Conservation (phyloP, 2,113 vertebrate species). For the Hemiscyllium ocellatum region DNA sequence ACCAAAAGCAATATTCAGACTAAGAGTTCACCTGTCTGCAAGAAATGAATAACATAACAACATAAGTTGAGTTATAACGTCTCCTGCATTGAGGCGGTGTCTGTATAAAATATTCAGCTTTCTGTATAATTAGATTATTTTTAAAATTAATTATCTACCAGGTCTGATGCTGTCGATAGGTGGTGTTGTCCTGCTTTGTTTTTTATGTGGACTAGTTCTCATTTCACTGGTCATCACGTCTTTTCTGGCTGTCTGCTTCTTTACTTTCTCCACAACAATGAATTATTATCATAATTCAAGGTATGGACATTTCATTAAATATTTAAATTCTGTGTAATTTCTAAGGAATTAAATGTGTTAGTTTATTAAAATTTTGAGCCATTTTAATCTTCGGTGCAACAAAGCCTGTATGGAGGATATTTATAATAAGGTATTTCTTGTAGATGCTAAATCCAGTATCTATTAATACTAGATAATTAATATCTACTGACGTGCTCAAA, state of each 20-base stretch:
- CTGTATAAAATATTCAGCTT: background rate
- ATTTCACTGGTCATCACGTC: slow-evolving; percentile 12
- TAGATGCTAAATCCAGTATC: background rate
- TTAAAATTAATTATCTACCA: background rate
- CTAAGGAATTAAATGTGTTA: background rate
- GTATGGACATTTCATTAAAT: background rate
- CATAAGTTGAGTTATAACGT: background rate
- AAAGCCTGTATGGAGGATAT: background rate
- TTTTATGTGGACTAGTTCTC: slow-evolving; percentile 9
- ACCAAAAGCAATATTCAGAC: background rate
- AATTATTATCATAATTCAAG: slow-evolving; percentile 16
- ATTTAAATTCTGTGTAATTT: slow-evolving; percentile 5
- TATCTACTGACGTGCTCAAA: background rate
- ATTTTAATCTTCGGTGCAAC: background rate
- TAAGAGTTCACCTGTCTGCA: background rate
- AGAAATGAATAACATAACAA: background rate
- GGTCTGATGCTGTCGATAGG: slow-evolving; percentile 11
- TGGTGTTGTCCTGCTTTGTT: slow-evolving; percentile 4
- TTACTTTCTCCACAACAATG: slow-evolving; percentile 1
- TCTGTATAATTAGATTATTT: background rate
- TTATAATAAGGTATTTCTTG: background rate
- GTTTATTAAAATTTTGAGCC: background rate
- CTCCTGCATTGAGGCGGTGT: background rate
- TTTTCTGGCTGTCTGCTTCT: slow-evolving; percentile 4
- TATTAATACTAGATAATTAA: no score